Evolutionary conservation across 1,140 invertebrate species (phyloP).

Genomic region (Melitaea cinxia): DNA sequence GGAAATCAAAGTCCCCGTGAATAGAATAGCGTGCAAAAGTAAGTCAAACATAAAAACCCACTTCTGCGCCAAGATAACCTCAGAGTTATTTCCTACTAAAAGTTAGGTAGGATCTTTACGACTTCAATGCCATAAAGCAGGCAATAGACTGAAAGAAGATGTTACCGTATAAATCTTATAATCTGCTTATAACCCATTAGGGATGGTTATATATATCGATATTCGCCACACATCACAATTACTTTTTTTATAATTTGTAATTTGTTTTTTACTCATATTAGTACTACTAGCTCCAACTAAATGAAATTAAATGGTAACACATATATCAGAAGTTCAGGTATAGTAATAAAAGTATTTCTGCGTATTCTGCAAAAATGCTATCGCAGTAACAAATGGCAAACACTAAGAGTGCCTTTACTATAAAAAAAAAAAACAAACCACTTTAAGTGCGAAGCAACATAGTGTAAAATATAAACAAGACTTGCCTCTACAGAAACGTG

Average conservation of each 20-base stretch:
- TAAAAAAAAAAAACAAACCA: too few species aligned
- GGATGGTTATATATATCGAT: background rate
- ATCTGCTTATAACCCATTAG: constrained; percentile 16
- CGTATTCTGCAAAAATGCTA: too few species aligned
- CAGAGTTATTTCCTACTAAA: constrained; percentile 13
- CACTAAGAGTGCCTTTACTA: too few species aligned
- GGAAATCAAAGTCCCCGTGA: background rate
- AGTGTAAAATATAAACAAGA: background rate
- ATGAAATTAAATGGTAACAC: too few species aligned
- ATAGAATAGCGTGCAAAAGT: background rate
- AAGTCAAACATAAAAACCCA: constrained; percentile 8
- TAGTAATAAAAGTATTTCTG: too few species aligned
- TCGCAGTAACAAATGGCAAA: too few species aligned
- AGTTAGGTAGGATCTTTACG: constrained; percentile 16
- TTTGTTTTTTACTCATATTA: too few species aligned
- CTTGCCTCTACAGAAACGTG: background rate
- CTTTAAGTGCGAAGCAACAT: too few species aligned
- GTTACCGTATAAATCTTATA: constrained; percentile 20
- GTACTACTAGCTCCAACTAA: too few species aligned
- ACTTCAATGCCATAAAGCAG: constrained; percentile 8
- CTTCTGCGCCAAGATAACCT: constrained; percentile 3
- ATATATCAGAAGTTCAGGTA: too few species aligned
- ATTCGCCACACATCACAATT: background rate
- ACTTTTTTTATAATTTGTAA: too few species aligned
- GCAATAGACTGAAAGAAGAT: constrained; percentile 19